Evolutionary conservation across 1,140 invertebrate species (phyloP).

Genomic region (Drosophila yakuba): DNA sequence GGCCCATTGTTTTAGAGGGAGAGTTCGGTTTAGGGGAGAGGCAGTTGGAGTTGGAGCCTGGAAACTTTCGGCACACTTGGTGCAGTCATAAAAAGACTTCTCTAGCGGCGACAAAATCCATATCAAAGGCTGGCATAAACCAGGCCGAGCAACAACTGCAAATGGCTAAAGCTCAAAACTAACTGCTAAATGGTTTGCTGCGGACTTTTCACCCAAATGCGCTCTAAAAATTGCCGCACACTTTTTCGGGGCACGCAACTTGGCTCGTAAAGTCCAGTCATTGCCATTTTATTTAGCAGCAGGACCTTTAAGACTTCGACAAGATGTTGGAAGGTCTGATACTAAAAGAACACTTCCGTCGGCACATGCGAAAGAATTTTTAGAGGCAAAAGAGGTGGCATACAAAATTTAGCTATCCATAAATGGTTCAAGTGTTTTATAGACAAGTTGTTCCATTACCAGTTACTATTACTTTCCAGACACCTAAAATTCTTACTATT

Average conservation of each 20-base stretch:
- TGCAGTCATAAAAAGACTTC: conserved; percentile 75
- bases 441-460: too few relatives aligned
- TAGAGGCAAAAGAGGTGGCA: not conserved
- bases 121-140: conserved; percentile 69
- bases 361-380: not conserved
- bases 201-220: conserved; percentile 62
- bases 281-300: conserved; percentile 48
- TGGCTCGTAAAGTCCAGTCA: conserved; percentile 63
- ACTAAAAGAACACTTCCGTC: conserved; percentile 15
- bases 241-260: conserved; percentile 52
- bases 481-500: not conserved
- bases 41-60: not conserved
- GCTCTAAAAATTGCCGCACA: conserved; percentile 70
- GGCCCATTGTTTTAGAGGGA: conserved; percentile 54
- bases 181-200: conserved; percentile 75
- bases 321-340: conserved; percentile 49
- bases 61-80: conserved; percentile 74
- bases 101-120: conserved; percentile 50
- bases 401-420: too few relatives aligned
- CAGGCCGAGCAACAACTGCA: conserved; percentile 58
- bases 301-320: conserved; percentile 65
- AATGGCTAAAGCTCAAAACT: conserved; percentile 70
- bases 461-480: too few relatives aligned
- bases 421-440: too few relatives aligned
- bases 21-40: not conserved